Evolutionary conservation across 2,888 invertebrate genomes (phyloP), one percentile per base, ranked within the genome.

Genomic region (Synergus itoensis): DNA sequence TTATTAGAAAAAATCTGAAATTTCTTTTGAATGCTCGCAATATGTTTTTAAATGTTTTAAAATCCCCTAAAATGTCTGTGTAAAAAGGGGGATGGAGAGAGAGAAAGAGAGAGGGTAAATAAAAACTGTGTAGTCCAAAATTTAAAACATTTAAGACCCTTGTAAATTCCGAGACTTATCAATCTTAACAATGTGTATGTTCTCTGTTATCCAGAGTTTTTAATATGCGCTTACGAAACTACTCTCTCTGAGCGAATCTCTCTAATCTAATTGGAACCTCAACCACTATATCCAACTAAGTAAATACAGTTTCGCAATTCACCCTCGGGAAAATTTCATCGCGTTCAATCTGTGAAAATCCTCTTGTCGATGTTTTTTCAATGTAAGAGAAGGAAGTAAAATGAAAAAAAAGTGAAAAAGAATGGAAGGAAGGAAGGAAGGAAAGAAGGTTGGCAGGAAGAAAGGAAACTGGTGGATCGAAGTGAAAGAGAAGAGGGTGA

Each of bases 401-500:
- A 76, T 36, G 36, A 36, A 36, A 36, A 36, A 67, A 36, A 67
- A 12, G 65, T 43, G 60, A 69, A 76, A 28, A 53, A 43, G 63
- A 45, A n/a, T 48, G 77, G 78, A 81, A 78, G 69, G 80, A 81
- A 60, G 69, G 45, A 67, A 12, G 65, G 78, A 81, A 78, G 69
- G 79, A 81, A 80, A 69, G 77, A 77, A 60, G 69, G 36, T n/a
- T 53, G n/a, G 14, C 40, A 67, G 45, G n/a, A 57, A 80, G 76
- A 79, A 77, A 76, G 78, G 77, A 80, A 82, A 81, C 48, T 76
- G 79, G 67, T 79, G 82, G 84, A 81, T 69, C 63, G 43, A 81
- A 76, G 78, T 80, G 77, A 83, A 80, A 81, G 77, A 79, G 78
- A 81, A 64, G 83, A 79, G 78, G 76, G 80, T 57, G 80, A 80